These are phyloP conservation scores for Phaethornis superciliosus DNA, from an alignment of 2,113 vertebrate genomes.

Conservation along the genomic window DNA sequence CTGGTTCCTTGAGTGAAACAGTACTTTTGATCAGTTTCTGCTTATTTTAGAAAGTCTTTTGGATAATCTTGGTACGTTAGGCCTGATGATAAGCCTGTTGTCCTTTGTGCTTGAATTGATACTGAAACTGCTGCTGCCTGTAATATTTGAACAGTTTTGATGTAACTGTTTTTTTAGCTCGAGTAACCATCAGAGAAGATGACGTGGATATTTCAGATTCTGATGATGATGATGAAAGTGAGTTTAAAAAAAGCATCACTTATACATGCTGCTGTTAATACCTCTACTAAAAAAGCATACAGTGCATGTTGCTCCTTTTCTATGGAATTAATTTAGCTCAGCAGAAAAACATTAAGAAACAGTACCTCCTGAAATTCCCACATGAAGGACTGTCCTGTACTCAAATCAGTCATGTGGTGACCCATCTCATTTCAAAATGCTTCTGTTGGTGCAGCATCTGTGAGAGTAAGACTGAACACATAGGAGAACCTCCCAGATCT, in stretches of 20 bases:
- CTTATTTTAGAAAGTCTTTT: background rate
- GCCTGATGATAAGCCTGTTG: background rate
- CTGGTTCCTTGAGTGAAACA: background rate
- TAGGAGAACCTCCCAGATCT: background rate
- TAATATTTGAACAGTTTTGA: background rate
- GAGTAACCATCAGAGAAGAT: conserved; percentile 86
- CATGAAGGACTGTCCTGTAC: background rate
- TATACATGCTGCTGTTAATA: background rate
- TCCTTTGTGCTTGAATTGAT: background rate
- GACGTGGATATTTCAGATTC: conserved; percentile 92
- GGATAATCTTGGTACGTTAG: background rate
- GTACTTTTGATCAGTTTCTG: background rate
- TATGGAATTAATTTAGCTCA: background rate
- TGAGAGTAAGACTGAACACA: background rate
- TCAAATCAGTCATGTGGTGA: background rate
- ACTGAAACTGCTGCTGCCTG: background rate
- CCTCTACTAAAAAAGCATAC: background rate
- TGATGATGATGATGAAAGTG: conserved; percentile 94
- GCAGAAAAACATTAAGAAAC: background rate
- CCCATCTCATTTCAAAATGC: background rate
- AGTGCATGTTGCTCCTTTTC: background rate
- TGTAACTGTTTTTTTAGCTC: conserved; percentile 72
- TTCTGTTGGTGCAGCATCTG: background rate
- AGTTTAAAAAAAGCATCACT: conserved; percentile 52
- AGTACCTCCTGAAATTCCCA: background rate